Conservation (phyloP, 2,797 vertebrate species). For the Syngnathus rostellatus region DNA sequence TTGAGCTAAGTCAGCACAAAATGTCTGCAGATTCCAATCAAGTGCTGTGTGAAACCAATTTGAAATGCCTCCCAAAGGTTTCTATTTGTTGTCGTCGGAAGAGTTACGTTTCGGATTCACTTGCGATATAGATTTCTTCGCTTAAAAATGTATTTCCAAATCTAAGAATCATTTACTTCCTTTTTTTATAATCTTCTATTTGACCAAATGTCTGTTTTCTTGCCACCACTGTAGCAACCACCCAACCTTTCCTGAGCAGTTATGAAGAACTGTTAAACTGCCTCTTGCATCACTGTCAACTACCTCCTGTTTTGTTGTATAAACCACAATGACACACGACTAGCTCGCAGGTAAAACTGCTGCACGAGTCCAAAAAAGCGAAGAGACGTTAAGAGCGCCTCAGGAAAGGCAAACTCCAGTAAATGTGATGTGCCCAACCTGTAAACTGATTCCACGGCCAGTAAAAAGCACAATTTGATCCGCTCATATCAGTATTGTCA, state of each 20-base stretch:
- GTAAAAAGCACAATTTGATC: slow-evolving; percentile 5
- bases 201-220: not conserved
- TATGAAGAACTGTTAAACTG: not conserved
- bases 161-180: too few relatives aligned
- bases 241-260: not conserved
- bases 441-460: slow-evolving; percentile 10
- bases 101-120: too few relatives aligned
- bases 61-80: too few relatives aligned
- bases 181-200: not conserved
- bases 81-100: not conserved
- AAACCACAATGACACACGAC: slow-evolving; percentile 30
- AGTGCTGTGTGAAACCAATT: slow-evolving; percentile 3
- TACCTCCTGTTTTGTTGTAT: slow-evolving; percentile 17
- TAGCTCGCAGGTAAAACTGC: slow-evolving; percentile 46
- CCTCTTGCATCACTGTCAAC: not conserved
- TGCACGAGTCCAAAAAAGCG: slow-evolving; percentile 27
- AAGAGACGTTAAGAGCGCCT: slow-evolving; percentile 30
- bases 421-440: not conserved
- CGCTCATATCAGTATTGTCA: slow-evolving; percentile 30
- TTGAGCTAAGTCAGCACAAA: slow-evolving; percentile 32
- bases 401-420: slow-evolving; percentile 33
- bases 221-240: too few relatives aligned
- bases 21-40: slow-evolving; percentile 27
- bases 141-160: too few relatives aligned
- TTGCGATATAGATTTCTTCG: too few relatives aligned